A percentile compares a stretch with the other conserved stretches of the same genome.
Evolutionary conservation across 2,113 vertebrate genomes (phyloP).

Genomic region (Phylloscopus whistleri): DNA sequence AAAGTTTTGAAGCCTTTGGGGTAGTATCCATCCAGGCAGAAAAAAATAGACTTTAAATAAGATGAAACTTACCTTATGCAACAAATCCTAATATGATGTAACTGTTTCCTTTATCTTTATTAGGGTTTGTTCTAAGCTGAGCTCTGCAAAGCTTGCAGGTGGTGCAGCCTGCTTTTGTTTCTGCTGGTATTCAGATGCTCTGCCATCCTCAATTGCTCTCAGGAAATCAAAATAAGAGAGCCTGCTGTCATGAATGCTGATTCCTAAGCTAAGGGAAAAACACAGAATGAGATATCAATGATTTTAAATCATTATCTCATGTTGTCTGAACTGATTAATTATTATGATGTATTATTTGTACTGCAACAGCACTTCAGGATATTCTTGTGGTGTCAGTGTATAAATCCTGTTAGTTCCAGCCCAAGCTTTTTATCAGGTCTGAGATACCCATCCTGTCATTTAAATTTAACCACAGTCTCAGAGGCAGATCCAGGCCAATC

Average conservation of each 20-base stretch:
- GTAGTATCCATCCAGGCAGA: neutral
- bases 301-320: neutral
- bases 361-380: constrained; percentile 1
- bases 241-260: constrained; percentile 56
- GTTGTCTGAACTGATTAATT: constrained; percentile 27
- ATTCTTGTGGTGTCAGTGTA: neutral
- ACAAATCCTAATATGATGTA: neutral
- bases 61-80: constrained; percentile 59
- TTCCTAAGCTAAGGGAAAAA: constrained; percentile 57
- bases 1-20: neutral
- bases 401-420: neutral
- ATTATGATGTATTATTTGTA: neutral
- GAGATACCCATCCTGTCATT: neutral
- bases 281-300: constrained; percentile 11
- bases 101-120: constrained; percentile 57
- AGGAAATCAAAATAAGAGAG: constrained; percentile 73
- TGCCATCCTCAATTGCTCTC: constrained; percentile 51
- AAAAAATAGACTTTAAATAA: neutral
- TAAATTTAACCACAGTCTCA: neutral
- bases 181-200: neutral
- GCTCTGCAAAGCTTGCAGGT: constrained; percentile 36
- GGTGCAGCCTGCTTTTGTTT: neutral
- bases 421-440: neutral
- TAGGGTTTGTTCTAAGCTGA: constrained; percentile 51
- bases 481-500: neutral